Evolutionary conservation across 2,797 vertebrate genomes (phyloP).

Genomic region (Microhierax caerulescens): DNA sequence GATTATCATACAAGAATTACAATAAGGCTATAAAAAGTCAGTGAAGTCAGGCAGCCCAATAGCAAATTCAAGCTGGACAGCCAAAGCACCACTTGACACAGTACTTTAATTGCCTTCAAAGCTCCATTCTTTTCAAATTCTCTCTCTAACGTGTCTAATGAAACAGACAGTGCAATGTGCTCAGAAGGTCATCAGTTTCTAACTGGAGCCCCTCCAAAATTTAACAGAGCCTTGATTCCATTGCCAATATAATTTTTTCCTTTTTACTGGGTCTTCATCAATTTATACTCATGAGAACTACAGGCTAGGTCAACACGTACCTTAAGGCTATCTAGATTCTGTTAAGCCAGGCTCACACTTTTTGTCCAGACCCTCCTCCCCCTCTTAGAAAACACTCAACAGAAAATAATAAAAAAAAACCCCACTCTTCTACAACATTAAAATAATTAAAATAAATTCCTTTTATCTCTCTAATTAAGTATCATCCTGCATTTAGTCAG

Average conservation of each 20-base stretch:
- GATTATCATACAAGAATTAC: neutral
- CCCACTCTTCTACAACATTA: conserved; percentile 41
- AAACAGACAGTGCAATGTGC: neutral
- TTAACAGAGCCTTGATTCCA: neutral
- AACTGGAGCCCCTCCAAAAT: neutral
- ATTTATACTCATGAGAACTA: neutral
- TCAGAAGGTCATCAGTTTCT: neutral
- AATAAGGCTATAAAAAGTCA: neutral
- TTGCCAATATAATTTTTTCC: neutral
- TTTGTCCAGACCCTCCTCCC: neutral
- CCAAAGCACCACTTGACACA: neutral
- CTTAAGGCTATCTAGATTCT: neutral
- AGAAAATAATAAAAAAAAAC: neutral
- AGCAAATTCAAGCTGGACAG: neutral
- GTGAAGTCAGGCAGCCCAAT: neutral
- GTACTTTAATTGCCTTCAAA: neutral
- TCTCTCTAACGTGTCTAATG: neutral
- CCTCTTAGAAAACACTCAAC: neutral
- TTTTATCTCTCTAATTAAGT: conserved; percentile 71
- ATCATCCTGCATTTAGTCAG: conserved; percentile 47
- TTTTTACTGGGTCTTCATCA: neutral
- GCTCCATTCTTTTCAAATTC: conserved; percentile 19
- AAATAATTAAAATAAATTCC: conserved; percentile 72
- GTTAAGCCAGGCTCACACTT: neutral
- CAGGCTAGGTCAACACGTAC: neutral